Evolutionary conservation across 2,797 vertebrate species (phyloP).

Genomic region (Kryptopterus vitreolus): DNA sequence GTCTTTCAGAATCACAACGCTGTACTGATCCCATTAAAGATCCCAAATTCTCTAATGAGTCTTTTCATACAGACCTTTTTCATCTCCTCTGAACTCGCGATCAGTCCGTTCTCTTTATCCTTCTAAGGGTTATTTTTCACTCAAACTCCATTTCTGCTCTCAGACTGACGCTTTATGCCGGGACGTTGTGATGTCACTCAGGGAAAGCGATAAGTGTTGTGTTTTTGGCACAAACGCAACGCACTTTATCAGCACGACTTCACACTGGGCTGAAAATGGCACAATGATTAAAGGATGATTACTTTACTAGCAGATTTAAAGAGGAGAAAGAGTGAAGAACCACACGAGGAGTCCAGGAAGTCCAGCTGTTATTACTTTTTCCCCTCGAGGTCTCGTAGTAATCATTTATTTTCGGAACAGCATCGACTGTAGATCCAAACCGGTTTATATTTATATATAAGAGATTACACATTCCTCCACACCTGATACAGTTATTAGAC

Average conservation of each 20-base stretch:
- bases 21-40: no score
- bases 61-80: slow-evolving; percentile 1
- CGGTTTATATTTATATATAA: no score
- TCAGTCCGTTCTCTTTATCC: no score
- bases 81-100: not conserved
- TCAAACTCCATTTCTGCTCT: not conserved
- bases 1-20: no score
- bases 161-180: slow-evolving; percentile 23
- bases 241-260: slow-evolving; percentile 44
- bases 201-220: slow-evolving; percentile 19
- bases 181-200: slow-evolving; percentile 23
- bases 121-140: not conserved
- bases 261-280: slow-evolving; percentile 44
- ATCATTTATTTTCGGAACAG: no score
- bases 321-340: not conserved
- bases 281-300: slow-evolving; percentile 48
- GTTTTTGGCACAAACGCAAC: slow-evolving; percentile 35
- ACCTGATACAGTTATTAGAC: no score
- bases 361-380: no score
- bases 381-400: no score
- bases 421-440: no score
- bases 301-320: not conserved
- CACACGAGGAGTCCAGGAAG: no score
- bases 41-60: no score
- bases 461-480: no score